Evolutionary conservation across 2,888 invertebrate genomes (phyloP).

Genomic region (Drosophila emarginata): DNA sequence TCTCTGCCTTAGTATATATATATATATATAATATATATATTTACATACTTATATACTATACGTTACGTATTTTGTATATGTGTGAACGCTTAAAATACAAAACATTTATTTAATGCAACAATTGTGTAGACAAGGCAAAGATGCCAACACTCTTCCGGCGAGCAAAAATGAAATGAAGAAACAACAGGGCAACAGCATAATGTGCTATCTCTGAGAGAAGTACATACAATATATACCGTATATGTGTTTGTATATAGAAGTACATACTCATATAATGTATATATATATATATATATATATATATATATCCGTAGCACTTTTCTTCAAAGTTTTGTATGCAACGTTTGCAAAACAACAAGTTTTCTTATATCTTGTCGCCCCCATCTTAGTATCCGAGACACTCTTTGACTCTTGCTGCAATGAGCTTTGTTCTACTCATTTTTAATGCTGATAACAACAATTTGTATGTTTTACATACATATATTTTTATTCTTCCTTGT

Average conservation of each 20-base stretch:
- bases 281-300: neutral
- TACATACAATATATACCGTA: neutral
- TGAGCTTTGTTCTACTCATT: neutral
- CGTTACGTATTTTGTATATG: slow-evolving; percentile 13
- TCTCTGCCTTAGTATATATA: neutral
- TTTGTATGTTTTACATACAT: neutral
- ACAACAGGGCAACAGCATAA: slow-evolving; percentile 38
- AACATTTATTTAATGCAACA: slow-evolving; percentile 74
- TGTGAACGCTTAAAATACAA: neutral
- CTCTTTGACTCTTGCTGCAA: neutral
- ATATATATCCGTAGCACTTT: slow-evolving; percentile 15
- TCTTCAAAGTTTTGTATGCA: neutral
- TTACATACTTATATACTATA: too few relatives aligned
- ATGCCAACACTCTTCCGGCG: slow-evolving; percentile 37
- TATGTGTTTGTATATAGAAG: slow-evolving; percentile 8
- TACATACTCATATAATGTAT: neutral
- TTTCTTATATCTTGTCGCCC: slow-evolving; percentile 5
- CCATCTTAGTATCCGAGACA: neutral
- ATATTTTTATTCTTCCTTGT: neutral
- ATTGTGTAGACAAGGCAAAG: slow-evolving; percentile 56
- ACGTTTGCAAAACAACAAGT: neutral
- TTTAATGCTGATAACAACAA: slow-evolving; percentile 28
- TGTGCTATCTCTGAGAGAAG: slow-evolving; percentile 27
- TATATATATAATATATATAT: neutral
- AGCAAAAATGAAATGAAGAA: slow-evolving; percentile 16